A percentile compares a stretch with the other conserved stretches of the same genome.
Evolutionary conservation across 2,797 vertebrate species (phyloP).

Genomic region (Podarcis siculus): DNA sequence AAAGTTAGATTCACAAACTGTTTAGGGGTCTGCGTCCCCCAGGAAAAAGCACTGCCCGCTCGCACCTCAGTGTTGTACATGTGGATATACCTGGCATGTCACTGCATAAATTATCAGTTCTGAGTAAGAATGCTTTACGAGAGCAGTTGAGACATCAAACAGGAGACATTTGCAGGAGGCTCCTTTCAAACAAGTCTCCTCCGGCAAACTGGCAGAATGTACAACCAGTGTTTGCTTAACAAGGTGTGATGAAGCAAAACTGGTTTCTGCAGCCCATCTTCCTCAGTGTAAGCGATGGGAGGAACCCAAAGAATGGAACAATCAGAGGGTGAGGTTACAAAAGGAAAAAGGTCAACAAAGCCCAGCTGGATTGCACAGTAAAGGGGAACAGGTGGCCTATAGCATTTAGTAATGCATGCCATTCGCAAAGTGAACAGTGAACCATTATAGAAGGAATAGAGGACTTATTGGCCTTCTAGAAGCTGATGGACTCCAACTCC

Average conservation of each 20-base stretch:
- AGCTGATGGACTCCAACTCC: too few species aligned
- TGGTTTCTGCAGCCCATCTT: not conserved
- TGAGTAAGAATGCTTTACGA: not conserved
- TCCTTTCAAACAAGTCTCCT: constrained; percentile 52
- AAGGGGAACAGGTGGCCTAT: not conserved
- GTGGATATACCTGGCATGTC: not conserved
- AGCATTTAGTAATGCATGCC: not conserved
- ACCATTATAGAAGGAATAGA: not conserved
- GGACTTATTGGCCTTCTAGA: too few species aligned
- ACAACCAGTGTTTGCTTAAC: not conserved
- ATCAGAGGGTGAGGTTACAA: not conserved
- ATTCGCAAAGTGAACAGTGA: not conserved
- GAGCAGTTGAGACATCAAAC: not conserved
- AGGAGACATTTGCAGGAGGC: not conserved
- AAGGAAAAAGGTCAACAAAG: not conserved
- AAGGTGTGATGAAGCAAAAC: not conserved
- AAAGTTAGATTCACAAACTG: too few species aligned
- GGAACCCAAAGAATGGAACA: not conserved
- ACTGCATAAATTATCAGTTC: not conserved
- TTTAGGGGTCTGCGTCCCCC: too few species aligned
- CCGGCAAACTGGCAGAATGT: constrained; percentile 16
- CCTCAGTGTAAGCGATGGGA: not conserved
- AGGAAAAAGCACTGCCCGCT: too few species aligned
- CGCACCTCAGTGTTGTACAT: not conserved
- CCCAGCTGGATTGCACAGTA: not conserved